Percentiles rank a stretch among this genome's conserved stretches.
Evolutionary conservation across 92 coral and sea anemone genomes (phyloP).

Genomic region (Ricordea florida): DNA sequence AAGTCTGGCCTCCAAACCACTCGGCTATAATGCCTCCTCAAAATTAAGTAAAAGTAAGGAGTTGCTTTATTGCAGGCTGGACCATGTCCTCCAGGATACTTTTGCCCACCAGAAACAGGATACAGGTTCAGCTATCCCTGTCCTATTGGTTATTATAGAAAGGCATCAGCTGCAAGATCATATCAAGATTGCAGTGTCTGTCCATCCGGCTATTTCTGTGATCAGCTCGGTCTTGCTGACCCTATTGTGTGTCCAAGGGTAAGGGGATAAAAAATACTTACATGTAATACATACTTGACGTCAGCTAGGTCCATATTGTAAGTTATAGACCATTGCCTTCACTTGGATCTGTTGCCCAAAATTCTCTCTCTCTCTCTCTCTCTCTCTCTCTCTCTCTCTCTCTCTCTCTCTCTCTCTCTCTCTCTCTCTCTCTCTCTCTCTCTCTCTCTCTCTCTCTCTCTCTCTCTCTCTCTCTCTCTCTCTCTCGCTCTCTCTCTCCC

Average conservation of each 20-base stretch:
- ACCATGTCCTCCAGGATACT: conserved; percentile 93
- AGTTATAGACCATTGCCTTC: too few relatives aligned
- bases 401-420: too few relatives aligned
- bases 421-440: too few relatives aligned
- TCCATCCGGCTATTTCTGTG: conserved; percentile 87
- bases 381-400: too few relatives aligned
- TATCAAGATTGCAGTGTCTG: conserved; percentile 97
- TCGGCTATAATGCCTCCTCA: too few relatives aligned
- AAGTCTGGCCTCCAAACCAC: too few relatives aligned
- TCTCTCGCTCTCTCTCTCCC: too few relatives aligned
- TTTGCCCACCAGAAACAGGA: conserved; percentile 92
- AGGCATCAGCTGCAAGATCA: conserved; percentile 86
- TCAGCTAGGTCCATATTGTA: not conserved
- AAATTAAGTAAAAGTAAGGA: too few relatives aligned
- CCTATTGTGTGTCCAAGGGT: conserved; percentile 87
- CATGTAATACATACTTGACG: not conserved
- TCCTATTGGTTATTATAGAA: conserved; percentile 93
- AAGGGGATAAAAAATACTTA: conserved; percentile 7
- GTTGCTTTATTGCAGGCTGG: conserved; percentile 70
- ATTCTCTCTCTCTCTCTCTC: too few relatives aligned
- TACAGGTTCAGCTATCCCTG: conserved; percentile 77
- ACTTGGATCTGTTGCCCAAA: too few relatives aligned
- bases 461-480: too few relatives aligned
- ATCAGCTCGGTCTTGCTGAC: conserved; percentile 65
- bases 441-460: too few relatives aligned